Evolutionary conservation across 2,797 vertebrate species (phyloP).

Genomic region (Myripristis murdjan): DNA sequence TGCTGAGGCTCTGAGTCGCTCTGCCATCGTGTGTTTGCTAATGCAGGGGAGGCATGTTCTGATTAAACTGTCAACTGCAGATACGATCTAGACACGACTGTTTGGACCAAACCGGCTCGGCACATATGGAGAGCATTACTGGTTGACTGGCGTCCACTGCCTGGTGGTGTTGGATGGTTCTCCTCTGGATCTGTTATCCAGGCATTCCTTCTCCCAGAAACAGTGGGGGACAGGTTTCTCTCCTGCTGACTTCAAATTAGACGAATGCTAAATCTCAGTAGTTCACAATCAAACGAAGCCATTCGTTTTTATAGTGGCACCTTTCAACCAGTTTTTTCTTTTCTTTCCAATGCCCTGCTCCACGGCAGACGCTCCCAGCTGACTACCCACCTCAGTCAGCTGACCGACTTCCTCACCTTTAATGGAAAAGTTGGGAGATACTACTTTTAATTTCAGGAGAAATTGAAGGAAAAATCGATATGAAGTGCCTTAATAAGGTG

Average conservation of each 20-base stretch:
- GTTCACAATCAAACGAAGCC: not conserved
- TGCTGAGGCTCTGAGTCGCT: conserved; percentile 32
- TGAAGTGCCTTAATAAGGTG: too few relatives aligned
- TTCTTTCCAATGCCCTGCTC: too few relatives aligned
- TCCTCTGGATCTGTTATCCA: conserved; percentile 61
- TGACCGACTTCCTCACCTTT: too few relatives aligned
- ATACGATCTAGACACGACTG: conserved; percentile 36
- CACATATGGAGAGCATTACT: conserved; percentile 74
- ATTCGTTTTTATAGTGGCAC: conserved; percentile 5
- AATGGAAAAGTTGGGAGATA: too few relatives aligned
- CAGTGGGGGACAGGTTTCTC: conserved; percentile 37
- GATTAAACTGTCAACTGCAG: conserved; percentile 82
- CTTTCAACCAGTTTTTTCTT: too few relatives aligned
- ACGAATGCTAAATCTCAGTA: conserved; percentile 21
- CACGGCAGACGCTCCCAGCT: not conserved
- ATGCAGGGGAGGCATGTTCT: conserved; percentile 74
- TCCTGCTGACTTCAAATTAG: conserved; percentile 24
- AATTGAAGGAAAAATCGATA: too few relatives aligned
- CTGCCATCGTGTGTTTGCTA: conserved; percentile 20
- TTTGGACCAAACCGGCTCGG: conserved; percentile 59
- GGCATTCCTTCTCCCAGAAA: conserved; percentile 60
- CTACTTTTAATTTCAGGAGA: too few relatives aligned
- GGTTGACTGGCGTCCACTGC: conserved; percentile 65
- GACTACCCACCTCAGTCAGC: not conserved
- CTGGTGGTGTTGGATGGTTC: conserved; percentile 59